Conservation (phyloP, 2,113 vertebrate genomes). For the Girardinichthys multiradiatus region DNA sequence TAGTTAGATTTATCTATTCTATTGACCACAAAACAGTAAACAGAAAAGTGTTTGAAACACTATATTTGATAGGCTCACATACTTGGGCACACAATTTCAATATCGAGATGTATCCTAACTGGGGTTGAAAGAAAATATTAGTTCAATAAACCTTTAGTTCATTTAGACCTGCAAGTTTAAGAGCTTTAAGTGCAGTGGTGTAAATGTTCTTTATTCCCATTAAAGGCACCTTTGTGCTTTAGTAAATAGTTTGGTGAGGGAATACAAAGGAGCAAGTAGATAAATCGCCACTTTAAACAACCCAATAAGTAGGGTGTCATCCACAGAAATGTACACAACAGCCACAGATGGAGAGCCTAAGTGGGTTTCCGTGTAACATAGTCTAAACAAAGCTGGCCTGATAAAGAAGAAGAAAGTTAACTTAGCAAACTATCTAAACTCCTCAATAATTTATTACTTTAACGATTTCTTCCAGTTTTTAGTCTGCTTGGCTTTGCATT, state of each 20-base stretch:
- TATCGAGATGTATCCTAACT: not conserved
- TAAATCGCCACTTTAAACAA: slow-evolving; percentile 21
- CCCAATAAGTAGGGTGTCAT: slow-evolving; percentile 13
- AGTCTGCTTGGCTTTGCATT: not conserved
- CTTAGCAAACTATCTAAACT: not conserved
- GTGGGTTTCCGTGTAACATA: slow-evolving; percentile 27
- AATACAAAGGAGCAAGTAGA: not conserved
- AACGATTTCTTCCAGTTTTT: slow-evolving; percentile 4
- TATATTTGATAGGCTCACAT: too few relatives aligned
- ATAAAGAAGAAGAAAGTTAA: slow-evolving; percentile 33
- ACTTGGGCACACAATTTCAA: not conserved
- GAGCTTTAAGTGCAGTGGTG: not conserved
- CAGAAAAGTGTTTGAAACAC: too few relatives aligned
- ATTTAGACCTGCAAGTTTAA: not conserved
- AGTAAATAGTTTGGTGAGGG: not conserved
- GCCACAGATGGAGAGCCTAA: slow-evolving; percentile 12
- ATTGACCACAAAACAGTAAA: too few relatives aligned
- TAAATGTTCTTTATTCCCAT: not conserved
- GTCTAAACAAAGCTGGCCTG: slow-evolving; percentile 12
- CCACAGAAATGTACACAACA: slow-evolving; percentile 22
- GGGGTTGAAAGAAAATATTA: not conserved
- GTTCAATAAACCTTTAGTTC: not conserved
- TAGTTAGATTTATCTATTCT: too few relatives aligned
- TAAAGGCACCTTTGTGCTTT: not conserved
- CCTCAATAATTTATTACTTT: slow-evolving; percentile 24